These are phyloP conservation scores for Streptopelia turtur DNA, from an alignment of 2,797 vertebrate genomes.

Conservation along the genomic window DNA sequence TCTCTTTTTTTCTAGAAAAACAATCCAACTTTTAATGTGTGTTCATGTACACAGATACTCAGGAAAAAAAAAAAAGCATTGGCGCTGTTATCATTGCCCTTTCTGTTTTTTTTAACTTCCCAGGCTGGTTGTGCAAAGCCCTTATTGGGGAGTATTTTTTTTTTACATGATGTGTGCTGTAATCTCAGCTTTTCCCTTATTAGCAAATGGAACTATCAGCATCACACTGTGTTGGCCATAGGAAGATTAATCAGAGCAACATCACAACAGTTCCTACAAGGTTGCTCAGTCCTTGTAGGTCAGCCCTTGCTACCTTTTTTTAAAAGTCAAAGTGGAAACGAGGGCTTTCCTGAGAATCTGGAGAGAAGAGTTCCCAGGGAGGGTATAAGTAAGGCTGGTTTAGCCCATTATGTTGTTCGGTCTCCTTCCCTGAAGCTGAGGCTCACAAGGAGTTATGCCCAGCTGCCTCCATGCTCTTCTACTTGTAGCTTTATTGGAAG, in stretches of 20 bases:
- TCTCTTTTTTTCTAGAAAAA: not conserved
- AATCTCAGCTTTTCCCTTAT: not conserved
- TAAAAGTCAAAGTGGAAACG: not conserved
- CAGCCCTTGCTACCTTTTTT: not conserved
- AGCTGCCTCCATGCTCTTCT: not conserved
- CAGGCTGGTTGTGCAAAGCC: not conserved
- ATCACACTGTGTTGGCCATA: not conserved
- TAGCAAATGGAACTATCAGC: not conserved
- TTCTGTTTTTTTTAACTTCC: not conserved
- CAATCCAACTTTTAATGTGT: not conserved
- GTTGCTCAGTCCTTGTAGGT: not conserved
- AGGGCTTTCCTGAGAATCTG: not conserved
- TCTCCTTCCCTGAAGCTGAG: not conserved
- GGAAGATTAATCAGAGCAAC: constrained; percentile 8
- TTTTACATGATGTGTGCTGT: not conserved
- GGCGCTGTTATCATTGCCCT: fast-evolving
- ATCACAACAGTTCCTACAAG: not conserved
- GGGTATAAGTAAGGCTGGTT: not conserved
- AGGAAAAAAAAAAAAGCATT: not conserved
- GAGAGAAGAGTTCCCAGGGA: not conserved
- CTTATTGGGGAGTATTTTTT: not conserved
- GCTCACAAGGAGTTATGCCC: not conserved
- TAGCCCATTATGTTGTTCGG: not conserved
- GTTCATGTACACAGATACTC: not conserved
- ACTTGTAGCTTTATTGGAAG: not conserved